A percentile compares a stretch with the other conserved stretches of the same genome.
These are phyloP conservation scores for Noctua janthe DNA, from an alignment of 2,888 invertebrate genomes.

Conservation along the genomic window DNA sequence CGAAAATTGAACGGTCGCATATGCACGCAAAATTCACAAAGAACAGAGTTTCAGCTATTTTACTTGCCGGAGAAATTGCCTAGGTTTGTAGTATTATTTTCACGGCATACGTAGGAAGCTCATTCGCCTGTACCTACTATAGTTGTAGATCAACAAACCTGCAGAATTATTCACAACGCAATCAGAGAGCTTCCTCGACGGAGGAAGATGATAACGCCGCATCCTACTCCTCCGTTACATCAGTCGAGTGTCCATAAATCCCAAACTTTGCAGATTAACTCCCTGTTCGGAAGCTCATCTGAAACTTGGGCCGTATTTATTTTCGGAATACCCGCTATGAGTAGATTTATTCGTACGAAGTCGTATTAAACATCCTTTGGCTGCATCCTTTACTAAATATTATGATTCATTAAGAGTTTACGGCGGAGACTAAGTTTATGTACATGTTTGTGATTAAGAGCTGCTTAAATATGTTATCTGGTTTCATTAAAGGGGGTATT, in stretches of 20 bases:
- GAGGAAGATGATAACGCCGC: slow-evolving; percentile 45
- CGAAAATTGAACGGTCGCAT: not conserved
- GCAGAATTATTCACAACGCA: slow-evolving; percentile 37
- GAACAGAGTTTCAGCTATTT: not conserved
- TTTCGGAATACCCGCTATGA: slow-evolving; percentile 58
- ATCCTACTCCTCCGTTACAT: slow-evolving; percentile 45
- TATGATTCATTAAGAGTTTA: slow-evolving; percentile 60
- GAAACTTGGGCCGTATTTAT: slow-evolving; percentile 68
- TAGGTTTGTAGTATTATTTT: not conserved
- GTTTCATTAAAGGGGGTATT: not conserved
- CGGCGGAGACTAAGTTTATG: slow-evolving; percentile 14
- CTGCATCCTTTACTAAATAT: slow-evolving; percentile 55
- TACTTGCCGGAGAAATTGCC: not conserved
- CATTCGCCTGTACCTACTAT: no score
- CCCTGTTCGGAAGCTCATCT: slow-evolving; percentile 63
- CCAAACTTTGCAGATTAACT: slow-evolving; percentile 73
- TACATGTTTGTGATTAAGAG: slow-evolving; percentile 26
- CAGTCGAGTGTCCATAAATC: slow-evolving; percentile 68
- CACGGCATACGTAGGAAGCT: not conserved
- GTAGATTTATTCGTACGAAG: slow-evolving; percentile 46
- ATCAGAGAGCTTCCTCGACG: slow-evolving; percentile 18
- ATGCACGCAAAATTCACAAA: not conserved
- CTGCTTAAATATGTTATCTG: slow-evolving; percentile 18
- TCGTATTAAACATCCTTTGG: slow-evolving; percentile 53
- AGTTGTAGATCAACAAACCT: slow-evolving; percentile 8